Conservation (phyloP, 2,113 vertebrate genomes). For the Paedocypris sp. region DNA sequence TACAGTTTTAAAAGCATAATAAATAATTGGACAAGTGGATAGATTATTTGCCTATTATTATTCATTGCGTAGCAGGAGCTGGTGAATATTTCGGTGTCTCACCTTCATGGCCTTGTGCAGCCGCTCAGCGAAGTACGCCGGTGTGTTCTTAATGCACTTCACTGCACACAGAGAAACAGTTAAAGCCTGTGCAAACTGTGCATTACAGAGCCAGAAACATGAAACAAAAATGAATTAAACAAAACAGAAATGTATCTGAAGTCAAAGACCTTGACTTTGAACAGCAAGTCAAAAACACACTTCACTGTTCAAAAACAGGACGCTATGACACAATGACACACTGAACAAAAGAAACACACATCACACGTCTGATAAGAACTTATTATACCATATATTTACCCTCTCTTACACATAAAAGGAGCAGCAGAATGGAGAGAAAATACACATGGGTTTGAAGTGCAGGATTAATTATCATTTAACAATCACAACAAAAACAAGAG, state of each 20-base stretch:
- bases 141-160: slow-evolving; percentile 89
- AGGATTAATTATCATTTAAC: too few relatives aligned
- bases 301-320: slow-evolving; percentile 4
- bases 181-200: neutral
- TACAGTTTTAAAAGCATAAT: too few relatives aligned
- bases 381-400: slow-evolving; percentile 23
- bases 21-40: too few relatives aligned
- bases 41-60: too few relatives aligned
- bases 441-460: slow-evolving; percentile 13
- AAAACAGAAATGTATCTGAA: slow-evolving; percentile 23
- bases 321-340: too few relatives aligned
- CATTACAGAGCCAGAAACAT: neutral
- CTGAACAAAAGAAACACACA: neutral
- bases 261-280: neutral
- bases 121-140: slow-evolving; percentile 89
- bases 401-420: slow-evolving; percentile 50
- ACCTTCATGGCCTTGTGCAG: slow-evolving; percentile 93
- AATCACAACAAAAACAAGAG: too few relatives aligned
- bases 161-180: slow-evolving; percentile 59
- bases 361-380: neutral
- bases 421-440: slow-evolving; percentile 32
- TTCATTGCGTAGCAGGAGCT: too few relatives aligned
- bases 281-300: neutral
- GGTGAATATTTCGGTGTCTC: too few relatives aligned
- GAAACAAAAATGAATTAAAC: slow-evolving; percentile 8